Conservation (phyloP, 2,797 vertebrate species). For the Prunella strophiata region DNA sequence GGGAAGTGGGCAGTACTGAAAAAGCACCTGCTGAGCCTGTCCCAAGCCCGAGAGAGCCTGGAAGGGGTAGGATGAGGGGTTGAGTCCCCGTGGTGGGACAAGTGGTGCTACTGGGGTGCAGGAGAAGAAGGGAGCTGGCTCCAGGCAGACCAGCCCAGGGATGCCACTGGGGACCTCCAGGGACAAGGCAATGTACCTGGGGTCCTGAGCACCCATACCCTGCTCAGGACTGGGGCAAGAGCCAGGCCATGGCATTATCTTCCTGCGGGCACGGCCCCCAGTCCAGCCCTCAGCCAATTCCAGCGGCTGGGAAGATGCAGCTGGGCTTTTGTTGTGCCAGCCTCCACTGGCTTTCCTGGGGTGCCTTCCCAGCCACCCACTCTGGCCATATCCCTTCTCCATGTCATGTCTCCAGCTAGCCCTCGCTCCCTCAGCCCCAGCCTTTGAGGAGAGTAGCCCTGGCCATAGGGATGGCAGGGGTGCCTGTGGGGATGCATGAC, state of each 20-base stretch:
- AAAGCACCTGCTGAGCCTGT: neutral
- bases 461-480: neutral
- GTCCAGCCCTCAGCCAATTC: neutral
- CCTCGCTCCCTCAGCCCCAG: neutral
- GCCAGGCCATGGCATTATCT: neutral
- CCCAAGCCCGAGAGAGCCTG: neutral
- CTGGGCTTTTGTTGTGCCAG: neutral
- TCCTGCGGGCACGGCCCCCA: neutral
- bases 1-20: neutral
- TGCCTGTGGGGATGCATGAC: fast-evolving
- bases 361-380: neutral
- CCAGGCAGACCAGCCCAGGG: neutral
- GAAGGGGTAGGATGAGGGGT: fast-evolving
- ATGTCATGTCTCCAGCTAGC: neutral
- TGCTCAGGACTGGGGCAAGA: neutral
- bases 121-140: fast-evolving
- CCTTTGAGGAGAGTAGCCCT: neutral
- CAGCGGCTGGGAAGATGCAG: neutral
- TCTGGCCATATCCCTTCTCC: neutral
- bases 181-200: neutral
- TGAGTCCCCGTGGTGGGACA: neutral
- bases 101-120: neutral
- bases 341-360: fast-evolving
- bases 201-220: neutral
- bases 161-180: neutral